Conservation (phyloP, 1,140 invertebrate genomes). For the Aleiodes sp. region DNA sequence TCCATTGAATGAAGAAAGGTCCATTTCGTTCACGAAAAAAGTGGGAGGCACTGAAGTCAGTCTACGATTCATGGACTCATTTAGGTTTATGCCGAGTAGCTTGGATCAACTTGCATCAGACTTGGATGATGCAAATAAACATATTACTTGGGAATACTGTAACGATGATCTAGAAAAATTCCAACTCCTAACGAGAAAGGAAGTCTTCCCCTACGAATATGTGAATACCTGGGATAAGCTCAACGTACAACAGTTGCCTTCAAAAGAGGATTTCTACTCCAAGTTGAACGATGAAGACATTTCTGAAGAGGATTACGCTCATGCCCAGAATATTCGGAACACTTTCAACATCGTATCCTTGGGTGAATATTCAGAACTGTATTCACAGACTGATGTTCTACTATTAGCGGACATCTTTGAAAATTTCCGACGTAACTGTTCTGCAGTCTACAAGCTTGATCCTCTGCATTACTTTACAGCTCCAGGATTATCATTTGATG, state of each 20-base stretch:
- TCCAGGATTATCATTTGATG: conserved; percentile 59
- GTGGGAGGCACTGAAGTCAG: conserved; percentile 25
- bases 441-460: conserved; percentile 50
- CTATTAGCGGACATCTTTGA: conserved; percentile 63
- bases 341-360: conserved; percentile 53
- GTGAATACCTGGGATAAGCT: conserved; percentile 39
- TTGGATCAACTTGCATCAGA: conserved; percentile 32
- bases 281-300: conserved; percentile 37
- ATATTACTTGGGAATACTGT: background rate
- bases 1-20: conserved; percentile 42
- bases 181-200: conserved; percentile 26
- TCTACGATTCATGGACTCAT: conserved; percentile 39
- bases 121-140: conserved; percentile 15
- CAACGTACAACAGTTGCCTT: conserved; percentile 40
- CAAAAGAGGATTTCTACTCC: conserved; percentile 50
- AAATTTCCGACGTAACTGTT: conserved; percentile 54
- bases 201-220: conserved; percentile 49
- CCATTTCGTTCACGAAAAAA: conserved; percentile 41
- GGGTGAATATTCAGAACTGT: conserved; percentile 60
- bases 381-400: conserved; percentile 59
- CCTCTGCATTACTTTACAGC: conserved; percentile 53
- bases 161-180: background rate
- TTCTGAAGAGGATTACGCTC: conserved; percentile 50
- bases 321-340: conserved; percentile 55
- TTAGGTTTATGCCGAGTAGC: conserved; percentile 27